These are phyloP conservation scores for Cyprinodon diabolis DNA, from an alignment of 2,797 vertebrate genomes.

Conservation along the genomic window DNA sequence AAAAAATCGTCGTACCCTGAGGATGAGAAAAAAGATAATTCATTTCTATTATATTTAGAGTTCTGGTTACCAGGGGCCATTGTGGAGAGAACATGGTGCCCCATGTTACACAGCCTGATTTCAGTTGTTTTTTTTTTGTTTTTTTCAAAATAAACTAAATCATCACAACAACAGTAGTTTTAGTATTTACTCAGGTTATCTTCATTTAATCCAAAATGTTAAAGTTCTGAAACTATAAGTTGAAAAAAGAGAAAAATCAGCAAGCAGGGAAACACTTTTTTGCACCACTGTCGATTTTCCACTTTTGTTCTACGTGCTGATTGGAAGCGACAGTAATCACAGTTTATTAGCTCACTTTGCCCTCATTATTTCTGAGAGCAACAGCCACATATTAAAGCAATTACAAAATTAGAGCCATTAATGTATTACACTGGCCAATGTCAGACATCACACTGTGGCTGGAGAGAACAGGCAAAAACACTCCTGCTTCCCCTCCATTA, in stretches of 20 bases:
- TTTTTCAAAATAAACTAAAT: neutral
- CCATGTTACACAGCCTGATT: neutral
- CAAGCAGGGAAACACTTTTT: neutral
- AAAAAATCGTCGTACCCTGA: too few relatives aligned
- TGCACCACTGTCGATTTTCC: slow-evolving; percentile 26
- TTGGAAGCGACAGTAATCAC: slow-evolving; percentile 69
- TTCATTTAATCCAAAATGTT: neutral
- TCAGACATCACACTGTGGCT: slow-evolving; percentile 54
- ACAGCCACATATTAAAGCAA: slow-evolving; percentile 69
- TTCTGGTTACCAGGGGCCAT: too few relatives aligned
- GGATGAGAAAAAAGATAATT: too few relatives aligned
- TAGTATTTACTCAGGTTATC: neutral
- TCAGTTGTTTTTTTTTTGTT: neutral
- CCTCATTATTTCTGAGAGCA: slow-evolving; percentile 67
- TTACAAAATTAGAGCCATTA: slow-evolving; percentile 77
- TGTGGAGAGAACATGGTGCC: neutral
- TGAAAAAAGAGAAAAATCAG: neutral
- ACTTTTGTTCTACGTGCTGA: slow-evolving; percentile 48
- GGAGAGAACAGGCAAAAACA: slow-evolving; percentile 42
- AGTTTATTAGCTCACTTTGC: slow-evolving; percentile 72
- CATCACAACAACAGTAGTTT: neutral
- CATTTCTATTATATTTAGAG: too few relatives aligned
- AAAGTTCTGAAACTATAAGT: too few relatives aligned
- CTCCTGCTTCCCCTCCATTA: slow-evolving; percentile 46
- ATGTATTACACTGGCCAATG: slow-evolving; percentile 63